Base-by-base conservation (phyloP, 2,888 invertebrate genomes). In the Hoplodrina ambigua region DNA sequence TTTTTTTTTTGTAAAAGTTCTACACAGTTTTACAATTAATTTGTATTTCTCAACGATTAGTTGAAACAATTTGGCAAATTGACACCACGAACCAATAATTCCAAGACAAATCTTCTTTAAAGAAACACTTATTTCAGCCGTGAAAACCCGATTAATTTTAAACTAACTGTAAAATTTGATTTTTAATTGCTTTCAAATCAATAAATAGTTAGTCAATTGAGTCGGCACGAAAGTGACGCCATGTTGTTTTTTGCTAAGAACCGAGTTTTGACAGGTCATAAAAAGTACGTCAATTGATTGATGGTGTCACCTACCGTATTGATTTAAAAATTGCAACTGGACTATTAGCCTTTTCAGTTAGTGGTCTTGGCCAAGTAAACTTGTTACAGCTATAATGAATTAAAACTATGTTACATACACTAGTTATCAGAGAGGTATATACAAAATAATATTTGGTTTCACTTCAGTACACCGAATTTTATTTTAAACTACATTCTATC, bases 391-490 rank as follows among this genome's bases (percentile, higher is more conserved):
- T 59, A 52, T 56, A 49, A 62, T 67, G 69, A 55, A 69, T 49
- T 72, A 71, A 55, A 65, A 63, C 53, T 82, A 80, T 55, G 25
- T 80, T 68, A 70, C 62, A 68, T 61, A 68, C 11, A 66, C 77
- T 83, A 84, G 74, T 74, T 72, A 82, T 57, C 19, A 66, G 75
- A 78, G 41, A 46, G 46, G 72, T 79, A 81, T 84, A 80, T 85
- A 85, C 67, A 78, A 80, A 77, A 81, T 69, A 60, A 82, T 84
- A 85, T 84, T 85, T 84, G 84, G 84, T 84, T 83, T 85, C 64
- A 69, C 64, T 30, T 88, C 88, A 87, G 86, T 88, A 86, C 88
- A 84, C 81, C 75, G 73, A 81, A 79, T 69, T 73, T 74, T 74
- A 72, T 64, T 60, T 56, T 54, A 63, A 71, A 67, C 64, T 78